Evolutionary conservation across 2,888 invertebrate species (phyloP), one percentile per base, ranked within the genome.

Genomic region (Beris morrisii): DNA sequence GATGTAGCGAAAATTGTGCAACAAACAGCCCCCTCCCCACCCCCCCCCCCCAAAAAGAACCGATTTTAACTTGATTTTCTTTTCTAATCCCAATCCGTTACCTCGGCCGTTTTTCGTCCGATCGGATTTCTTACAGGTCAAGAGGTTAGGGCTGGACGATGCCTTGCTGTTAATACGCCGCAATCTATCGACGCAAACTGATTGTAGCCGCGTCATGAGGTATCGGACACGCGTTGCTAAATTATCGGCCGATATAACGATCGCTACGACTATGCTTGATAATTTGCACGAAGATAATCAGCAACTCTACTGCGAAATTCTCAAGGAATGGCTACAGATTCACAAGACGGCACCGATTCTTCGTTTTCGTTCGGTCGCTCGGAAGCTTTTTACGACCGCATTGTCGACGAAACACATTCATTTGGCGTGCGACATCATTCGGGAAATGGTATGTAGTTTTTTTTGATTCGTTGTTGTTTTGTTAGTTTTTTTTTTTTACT

Each of bases 401-500:
- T 45, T 54, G 22, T 67, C 68, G 4, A 52, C 13, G 13, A 65
- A 64, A 28, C 68, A 67, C 53, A 48, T 70, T 1, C 46, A 68
- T 48, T 9, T 65, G 4, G 70, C 65, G 4, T 68, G 67, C 46
- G 64, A 67, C 5, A 48, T 68, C 1, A 67, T 70, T 28, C 50
- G 55, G n/a, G 32, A 64, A 28, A 65, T 70, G 65, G 70, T 70
- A 54, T 58, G 66, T 53, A n/a, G 54, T 54, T 31, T 54, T 22
- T 54, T 31, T 54, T 22, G 22, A 22, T 1, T 22, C 22, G 45
- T 12, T 45, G 2, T 45, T n/a, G 45, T 45, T 45, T 11, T 7
- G 11, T n/a, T n/a, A n/a, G 28, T 30, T 13, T 30, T 12, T 55
- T 38, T 7, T 12, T 12, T 12, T 6, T 4, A 46, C 46, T 45